Percentiles rank a stretch among this genome's conserved stretches.
Conservation (phyloP, 2,888 invertebrate genomes). For the Strigamia maritima region DNA sequence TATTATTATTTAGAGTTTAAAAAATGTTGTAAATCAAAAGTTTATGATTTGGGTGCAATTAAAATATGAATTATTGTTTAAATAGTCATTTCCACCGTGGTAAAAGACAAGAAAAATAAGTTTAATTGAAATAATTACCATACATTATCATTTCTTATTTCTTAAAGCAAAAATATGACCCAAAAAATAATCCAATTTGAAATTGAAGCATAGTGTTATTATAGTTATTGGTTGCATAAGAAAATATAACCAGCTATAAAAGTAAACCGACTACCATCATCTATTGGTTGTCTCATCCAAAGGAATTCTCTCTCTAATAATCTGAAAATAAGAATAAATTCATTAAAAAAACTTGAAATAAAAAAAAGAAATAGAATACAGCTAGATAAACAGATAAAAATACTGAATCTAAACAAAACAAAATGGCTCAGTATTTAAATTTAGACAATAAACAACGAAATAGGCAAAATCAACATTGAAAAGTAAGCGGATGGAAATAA, state of each 20-base stretch:
- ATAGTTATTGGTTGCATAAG: too few species aligned
- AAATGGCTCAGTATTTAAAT: neutral
- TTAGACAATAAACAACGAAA: neutral
- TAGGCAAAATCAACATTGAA: neutral
- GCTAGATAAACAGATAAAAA: neutral
- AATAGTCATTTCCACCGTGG: neutral
- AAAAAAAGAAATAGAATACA: neutral
- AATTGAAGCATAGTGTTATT: too few species aligned
- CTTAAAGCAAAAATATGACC: too few species aligned
- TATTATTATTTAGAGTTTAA: neutral
- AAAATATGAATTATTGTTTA: neutral
- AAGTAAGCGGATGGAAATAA: neutral
- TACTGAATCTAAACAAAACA: neutral
- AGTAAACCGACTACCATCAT: neutral
- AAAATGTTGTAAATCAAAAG: neutral
- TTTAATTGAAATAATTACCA: neutral
- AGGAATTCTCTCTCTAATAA: conserved; percentile 13
- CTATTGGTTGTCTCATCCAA: conserved; percentile 20
- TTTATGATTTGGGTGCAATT: neutral
- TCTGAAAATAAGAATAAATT: neutral
- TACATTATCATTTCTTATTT: too few species aligned
- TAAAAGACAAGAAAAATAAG: neutral
- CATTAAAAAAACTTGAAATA: neutral
- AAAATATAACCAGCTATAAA: too few species aligned
- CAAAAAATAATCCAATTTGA: too few species aligned